Base-by-base conservation (phyloP, 2,888 invertebrate genomes). In the Phyllotreta striolata region DNA sequence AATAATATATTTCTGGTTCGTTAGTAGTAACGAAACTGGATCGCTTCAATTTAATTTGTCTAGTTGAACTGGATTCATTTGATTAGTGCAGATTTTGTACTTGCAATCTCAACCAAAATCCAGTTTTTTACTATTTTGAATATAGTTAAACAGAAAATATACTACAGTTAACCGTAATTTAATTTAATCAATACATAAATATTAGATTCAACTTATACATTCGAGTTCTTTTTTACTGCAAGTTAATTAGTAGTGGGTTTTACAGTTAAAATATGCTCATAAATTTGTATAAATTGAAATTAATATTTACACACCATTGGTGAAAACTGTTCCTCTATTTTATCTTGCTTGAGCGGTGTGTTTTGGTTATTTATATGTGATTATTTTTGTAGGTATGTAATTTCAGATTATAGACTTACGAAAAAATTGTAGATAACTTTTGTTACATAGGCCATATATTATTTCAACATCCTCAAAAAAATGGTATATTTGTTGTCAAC, bases 401-500 rank as follows among this genome's bases (percentile, higher is more conserved):
- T 62, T 63, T 66, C 49, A 7, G 58, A 69, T 59, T 64, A 64
- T 67, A 70, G 64, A 60, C 40, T 44, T 58, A 49, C 52, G 54
- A 52, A 52, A 40, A 64, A 60, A 61, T 41, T 69, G 69, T 69
- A 69, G 69, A 67, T 66, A 68, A 61, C 55, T 67, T 66, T 55
- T 66, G 65, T 70, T 68, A 66, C 59, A 62, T 52, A 63, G 58
- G 66, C 64, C 55, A 62, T 69, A 69, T 70, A 65, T 70, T 64
- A 68, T 69, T 68, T 69, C 69, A 64, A 67, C 67, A 52, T 39
- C 46, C 24, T 58, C 67, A 69, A 68, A 68, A n/a, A 67, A 73
- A 70, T 62, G 67, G 68, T 64, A 68, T 72, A 70, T 70, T 69
- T 68, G 70, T 69, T 68, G 68, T 67, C 68, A 66, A 68, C 69